Conservation (phyloP, 2,888 invertebrate genomes). For the Empis livida region DNA sequence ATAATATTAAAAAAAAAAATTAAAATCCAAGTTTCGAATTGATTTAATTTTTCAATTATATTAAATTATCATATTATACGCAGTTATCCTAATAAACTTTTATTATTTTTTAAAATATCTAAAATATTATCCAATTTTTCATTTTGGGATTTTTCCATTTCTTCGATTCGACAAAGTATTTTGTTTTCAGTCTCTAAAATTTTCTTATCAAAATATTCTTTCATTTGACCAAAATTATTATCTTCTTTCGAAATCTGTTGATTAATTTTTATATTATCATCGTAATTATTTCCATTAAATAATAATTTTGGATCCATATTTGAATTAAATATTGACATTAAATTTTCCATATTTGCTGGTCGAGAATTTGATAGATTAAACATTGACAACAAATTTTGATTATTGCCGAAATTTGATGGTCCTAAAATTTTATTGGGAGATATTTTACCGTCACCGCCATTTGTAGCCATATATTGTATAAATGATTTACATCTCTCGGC, state of each 20-base stretch:
- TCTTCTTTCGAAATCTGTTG: not conserved
- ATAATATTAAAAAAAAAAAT: no score
- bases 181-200: constrained; percentile 20
- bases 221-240: constrained; percentile 11
- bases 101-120: constrained; percentile 17
- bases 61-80: no score
- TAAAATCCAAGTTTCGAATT: no score
- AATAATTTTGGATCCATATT: not conserved
- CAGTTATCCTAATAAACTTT: not conserved
- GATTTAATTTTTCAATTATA: no score
- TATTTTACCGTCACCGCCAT: no score
- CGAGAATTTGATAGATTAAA: not conserved
- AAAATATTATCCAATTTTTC: constrained; percentile 26
- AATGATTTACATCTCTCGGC: constrained; percentile 25
- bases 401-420: no score
- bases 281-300: constrained; percentile 1
- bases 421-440: no score
- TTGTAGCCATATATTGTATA: constrained; percentile 9
- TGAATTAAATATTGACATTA: constrained; percentile 6
- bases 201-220: constrained; percentile 20
- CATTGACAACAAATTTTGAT: no score
- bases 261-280: not conserved
- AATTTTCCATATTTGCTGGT: constrained; percentile 3
- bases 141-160: constrained; percentile 21
- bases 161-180: constrained; percentile 19